A percentile compares a stretch with the other conserved stretches of the same genome.
Evolutionary conservation across 2,113 vertebrate genomes (phyloP).

Genomic region (Propithecus coquereli): DNA sequence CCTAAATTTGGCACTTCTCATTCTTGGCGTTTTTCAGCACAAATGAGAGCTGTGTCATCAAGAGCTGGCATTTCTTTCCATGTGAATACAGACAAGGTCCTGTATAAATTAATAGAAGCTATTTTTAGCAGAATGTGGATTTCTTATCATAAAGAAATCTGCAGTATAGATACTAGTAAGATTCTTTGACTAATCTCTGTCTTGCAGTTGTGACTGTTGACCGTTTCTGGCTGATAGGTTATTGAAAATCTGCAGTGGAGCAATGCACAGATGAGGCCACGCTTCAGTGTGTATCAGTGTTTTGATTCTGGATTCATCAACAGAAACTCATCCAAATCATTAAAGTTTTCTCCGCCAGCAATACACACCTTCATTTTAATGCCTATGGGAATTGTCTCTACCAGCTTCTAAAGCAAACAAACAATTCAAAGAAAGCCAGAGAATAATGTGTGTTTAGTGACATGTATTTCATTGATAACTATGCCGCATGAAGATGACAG

Average conservation of each 20-base stretch:
- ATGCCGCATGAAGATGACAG: background rate
- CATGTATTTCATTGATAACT: background rate
- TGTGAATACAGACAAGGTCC: slow-evolving; percentile 6
- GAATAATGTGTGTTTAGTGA: background rate
- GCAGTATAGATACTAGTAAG: background rate
- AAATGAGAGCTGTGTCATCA: slow-evolving; percentile 49
- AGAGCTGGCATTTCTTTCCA: background rate
- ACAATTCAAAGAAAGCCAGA: background rate
- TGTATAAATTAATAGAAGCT: slow-evolving; percentile 46
- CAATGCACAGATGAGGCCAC: background rate
- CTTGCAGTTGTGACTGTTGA: background rate
- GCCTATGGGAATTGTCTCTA: background rate
- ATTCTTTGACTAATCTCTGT: slow-evolving; percentile 35
- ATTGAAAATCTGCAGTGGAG: background rate
- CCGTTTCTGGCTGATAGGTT: background rate
- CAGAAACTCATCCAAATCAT: background rate
- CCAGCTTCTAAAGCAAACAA: background rate
- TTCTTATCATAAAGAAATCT: slow-evolving; percentile 61
- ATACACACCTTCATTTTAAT: background rate
- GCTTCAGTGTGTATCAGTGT: background rate
- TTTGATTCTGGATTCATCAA: background rate
- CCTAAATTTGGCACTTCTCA: background rate
- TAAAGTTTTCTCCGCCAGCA: background rate
- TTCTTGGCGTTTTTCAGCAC: background rate
- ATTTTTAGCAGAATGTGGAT: slow-evolving; percentile 64